A percentile compares a stretch with the other conserved stretches of the same genome.
Conservation (phyloP, 23 tunicate genomes). For the Pegea sp. region DNA sequence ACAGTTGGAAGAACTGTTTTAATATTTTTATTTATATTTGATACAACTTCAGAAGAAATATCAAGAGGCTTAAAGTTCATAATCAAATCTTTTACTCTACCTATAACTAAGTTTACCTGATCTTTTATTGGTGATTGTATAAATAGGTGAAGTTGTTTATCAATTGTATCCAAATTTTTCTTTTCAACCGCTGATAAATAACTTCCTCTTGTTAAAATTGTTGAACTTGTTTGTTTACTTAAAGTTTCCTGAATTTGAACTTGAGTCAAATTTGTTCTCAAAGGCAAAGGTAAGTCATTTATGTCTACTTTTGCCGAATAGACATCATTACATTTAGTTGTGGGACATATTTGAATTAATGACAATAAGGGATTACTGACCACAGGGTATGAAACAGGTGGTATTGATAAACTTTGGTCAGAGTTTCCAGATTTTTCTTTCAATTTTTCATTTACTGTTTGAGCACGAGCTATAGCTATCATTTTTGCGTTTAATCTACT, state of each 20-base stretch:
- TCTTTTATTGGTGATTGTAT: conserved; percentile 46
- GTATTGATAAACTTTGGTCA: background rate
- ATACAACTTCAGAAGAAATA: background rate
- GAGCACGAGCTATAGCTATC: background rate
- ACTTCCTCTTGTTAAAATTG: conserved; percentile 59
- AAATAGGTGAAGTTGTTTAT: conserved; percentile 58
- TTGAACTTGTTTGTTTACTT: conserved; percentile 37
- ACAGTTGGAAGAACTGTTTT: conserved; percentile 1
- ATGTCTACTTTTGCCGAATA: conserved; percentile 64
- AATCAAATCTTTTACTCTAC: conserved; percentile 34
- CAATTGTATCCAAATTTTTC: conserved; percentile 19
- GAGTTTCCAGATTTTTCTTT: too few relatives aligned
- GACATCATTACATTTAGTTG: conserved; percentile 27
- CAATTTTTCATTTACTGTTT: background rate
- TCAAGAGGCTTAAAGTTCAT: conserved; percentile 7
- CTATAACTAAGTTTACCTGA: conserved; percentile 18
- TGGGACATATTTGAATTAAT: conserved; percentile 21
- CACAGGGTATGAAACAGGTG: background rate
- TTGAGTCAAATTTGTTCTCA: conserved; percentile 42
- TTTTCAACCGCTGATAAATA: conserved; percentile 37
- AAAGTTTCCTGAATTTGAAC: conserved; percentile 18
- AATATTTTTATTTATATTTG: background rate
- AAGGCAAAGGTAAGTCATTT: conserved; percentile 44
- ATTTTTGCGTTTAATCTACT: too few relatives aligned
- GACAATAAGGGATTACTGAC: background rate